These are phyloP conservation scores for Lithophane socia DNA, from an alignment of 2,888 invertebrate species.

Conservation along the genomic window DNA sequence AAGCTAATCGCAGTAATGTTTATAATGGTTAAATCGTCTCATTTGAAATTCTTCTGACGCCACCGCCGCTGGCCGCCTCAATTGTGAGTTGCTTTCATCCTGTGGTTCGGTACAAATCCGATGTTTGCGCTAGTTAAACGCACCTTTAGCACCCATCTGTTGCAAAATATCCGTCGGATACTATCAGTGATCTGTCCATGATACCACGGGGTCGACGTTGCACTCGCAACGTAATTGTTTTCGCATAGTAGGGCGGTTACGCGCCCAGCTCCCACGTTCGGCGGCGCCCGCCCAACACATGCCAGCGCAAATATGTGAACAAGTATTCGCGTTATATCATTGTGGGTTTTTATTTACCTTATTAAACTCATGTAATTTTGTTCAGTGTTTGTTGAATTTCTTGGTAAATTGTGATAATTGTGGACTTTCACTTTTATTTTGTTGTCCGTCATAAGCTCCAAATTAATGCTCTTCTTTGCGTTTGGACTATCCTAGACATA, in stretches of 20 bases:
- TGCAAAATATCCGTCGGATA: conserved; percentile 37
- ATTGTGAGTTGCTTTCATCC: conserved; percentile 22
- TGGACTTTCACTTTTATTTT: not conserved
- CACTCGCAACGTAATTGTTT: conserved; percentile 63
- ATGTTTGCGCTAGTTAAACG: conserved; percentile 20
- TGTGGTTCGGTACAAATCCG: conserved; percentile 1
- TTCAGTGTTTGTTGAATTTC: not conserved
- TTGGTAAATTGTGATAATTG: not conserved
- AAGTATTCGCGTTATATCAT: conserved; percentile 57
- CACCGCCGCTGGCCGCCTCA: not conserved
- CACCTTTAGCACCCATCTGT: conserved; percentile 7
- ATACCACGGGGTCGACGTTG: conserved; percentile 47
- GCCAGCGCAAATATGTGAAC: conserved; percentile 59
- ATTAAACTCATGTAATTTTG: conserved; percentile 2
- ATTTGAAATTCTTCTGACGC: conserved; percentile 14
- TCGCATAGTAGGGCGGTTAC: conserved; percentile 69
- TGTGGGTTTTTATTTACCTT: conserved; percentile 54
- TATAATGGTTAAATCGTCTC: not conserved
- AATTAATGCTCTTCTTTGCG: not conserved
- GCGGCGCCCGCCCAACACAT: conserved; percentile 62
- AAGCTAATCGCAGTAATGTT: conserved; percentile 22
- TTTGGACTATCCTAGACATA: not conserved
- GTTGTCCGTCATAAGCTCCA: not conserved
- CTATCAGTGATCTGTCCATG: conserved; percentile 37
- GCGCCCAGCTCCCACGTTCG: conserved; percentile 65